phyloP scores from a whole-genome alignment of 2,113 vertebrate species.

The Capreolus pygargus region DNA sequence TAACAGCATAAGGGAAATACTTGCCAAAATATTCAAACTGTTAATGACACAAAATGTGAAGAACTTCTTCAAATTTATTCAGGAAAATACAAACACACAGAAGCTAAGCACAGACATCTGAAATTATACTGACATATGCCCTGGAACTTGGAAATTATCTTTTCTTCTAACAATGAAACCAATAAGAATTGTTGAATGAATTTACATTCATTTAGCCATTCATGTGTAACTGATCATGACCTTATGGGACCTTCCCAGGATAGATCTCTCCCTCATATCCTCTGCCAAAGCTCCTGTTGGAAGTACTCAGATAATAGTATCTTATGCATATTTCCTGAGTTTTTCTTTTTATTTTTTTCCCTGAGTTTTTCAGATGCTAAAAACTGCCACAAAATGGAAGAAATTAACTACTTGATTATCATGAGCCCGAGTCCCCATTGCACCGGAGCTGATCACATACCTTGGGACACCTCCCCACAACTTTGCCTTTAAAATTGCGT shows the following conservation, averaged over 20 bases:
- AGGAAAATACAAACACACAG: background rate
- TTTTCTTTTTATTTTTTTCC: background rate
- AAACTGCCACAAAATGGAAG: background rate
- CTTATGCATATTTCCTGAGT: background rate
- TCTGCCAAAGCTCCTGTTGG: background rate
- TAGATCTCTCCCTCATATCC: background rate
- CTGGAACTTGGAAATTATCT: background rate
- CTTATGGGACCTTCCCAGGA: background rate
- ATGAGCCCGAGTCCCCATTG: background rate
- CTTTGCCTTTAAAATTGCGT: background rate
- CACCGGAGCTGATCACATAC: background rate
- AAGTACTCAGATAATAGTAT: background rate
- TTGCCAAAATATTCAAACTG: background rate
- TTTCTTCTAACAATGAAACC: background rate
- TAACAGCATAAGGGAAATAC: background rate
- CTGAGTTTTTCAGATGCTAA: background rate
- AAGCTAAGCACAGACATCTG: background rate
- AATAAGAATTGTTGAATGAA: background rate
- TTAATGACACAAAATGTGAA: background rate
- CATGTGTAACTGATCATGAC: background rate
- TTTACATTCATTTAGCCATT: background rate
- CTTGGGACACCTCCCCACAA: background rate
- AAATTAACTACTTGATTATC: background rate
- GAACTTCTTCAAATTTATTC: background rate
- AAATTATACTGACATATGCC: background rate